Evolutionary conservation across 2,797 vertebrate genomes (phyloP).

Genomic region (Antrozous pallidus): DNA sequence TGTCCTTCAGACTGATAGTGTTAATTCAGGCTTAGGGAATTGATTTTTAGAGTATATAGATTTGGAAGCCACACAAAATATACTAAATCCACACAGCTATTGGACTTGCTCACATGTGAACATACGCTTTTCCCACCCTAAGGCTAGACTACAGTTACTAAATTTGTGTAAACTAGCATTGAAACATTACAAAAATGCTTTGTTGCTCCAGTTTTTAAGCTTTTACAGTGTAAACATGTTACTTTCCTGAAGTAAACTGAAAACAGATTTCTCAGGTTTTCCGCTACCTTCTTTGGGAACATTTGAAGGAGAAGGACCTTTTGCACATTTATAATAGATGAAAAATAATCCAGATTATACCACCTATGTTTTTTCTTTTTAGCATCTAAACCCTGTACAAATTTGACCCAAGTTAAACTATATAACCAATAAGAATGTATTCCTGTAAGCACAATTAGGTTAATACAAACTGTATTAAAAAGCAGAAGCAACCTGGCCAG

Average conservation of each 20-base stretch:
- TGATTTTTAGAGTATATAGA: conserved; percentile 63
- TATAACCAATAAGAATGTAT: conserved; percentile 77
- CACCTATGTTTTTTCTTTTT: conserved; percentile 71
- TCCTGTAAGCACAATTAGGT: conserved; percentile 76
- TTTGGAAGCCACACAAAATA: conserved; percentile 51
- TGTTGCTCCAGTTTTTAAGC: conserved; percentile 77
- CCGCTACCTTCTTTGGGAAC: conserved; percentile 74
- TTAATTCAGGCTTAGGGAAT: conserved; percentile 62
- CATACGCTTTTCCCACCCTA: neutral
- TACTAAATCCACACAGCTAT: conserved; percentile 59
- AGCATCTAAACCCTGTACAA: conserved; percentile 74
- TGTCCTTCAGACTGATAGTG: conserved; percentile 1
- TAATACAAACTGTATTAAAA: conserved; percentile 76
- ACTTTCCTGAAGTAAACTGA: conserved; percentile 79
- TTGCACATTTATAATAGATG: conserved; percentile 76
- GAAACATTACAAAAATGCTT: conserved; percentile 77
- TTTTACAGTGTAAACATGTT: conserved; percentile 80
- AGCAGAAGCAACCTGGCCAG: neutral
- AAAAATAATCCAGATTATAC: conserved; percentile 75
- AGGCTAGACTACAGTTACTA: conserved; percentile 69
- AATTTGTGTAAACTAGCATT: conserved; percentile 70
- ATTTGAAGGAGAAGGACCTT: conserved; percentile 68
- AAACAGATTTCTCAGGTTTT: conserved; percentile 76
- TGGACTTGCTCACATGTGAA: conserved; percentile 47
- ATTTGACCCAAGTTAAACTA: conserved; percentile 75